Evolutionary conservation across 2,113 vertebrate species (phyloP), one percentile per base, ranked within the genome.

Genomic region (Otolemur garnettii): DNA sequence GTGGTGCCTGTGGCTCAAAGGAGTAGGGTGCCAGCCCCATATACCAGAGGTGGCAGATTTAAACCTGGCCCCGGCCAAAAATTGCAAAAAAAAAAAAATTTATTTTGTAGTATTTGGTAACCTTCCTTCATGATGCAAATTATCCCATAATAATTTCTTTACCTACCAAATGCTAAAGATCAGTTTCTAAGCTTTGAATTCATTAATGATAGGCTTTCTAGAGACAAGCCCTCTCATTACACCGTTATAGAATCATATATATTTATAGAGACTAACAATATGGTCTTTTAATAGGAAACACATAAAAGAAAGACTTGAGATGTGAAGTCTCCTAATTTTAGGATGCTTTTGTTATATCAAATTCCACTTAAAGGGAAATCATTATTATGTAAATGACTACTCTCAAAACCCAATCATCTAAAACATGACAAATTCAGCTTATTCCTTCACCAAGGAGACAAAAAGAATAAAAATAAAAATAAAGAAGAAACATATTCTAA

Each of bases 101-200:
- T 38, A 38, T 38, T 92, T 82, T 88, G 8, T 87, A 64, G 18
- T 84, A 38, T 95, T 92, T 87, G 22, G 28, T 95, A 90, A 92
- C 3, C 5, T 88, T 75, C 26, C 87, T 50, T 50, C 45, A 50
- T 50, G 45, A 50, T n/a, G 13, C 4, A 79, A 79, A 83, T 86
- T 42, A 89, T 66, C 88, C 72, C 10, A 69, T 68, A 95, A 88
- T 81, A 94, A 95, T 82, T 93, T 85, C 33, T 85, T 22, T 86
- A 88, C 22, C 12, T 24, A 92, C 18, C 78, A 82, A 82, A 38
- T 79, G 81, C n/a, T 94, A 87, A 82, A 42, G 26, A 90, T 81
- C n/a, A 82, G 30, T 81, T 97, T 90, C 80, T 83, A 92, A 93
- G 50, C 9, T 79, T 96, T 79, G 45, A 35, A 77, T 91, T 96